phyloP scores from a whole-genome alignment of 2,113 vertebrate species.

The Urocitellus parryii region DNA sequence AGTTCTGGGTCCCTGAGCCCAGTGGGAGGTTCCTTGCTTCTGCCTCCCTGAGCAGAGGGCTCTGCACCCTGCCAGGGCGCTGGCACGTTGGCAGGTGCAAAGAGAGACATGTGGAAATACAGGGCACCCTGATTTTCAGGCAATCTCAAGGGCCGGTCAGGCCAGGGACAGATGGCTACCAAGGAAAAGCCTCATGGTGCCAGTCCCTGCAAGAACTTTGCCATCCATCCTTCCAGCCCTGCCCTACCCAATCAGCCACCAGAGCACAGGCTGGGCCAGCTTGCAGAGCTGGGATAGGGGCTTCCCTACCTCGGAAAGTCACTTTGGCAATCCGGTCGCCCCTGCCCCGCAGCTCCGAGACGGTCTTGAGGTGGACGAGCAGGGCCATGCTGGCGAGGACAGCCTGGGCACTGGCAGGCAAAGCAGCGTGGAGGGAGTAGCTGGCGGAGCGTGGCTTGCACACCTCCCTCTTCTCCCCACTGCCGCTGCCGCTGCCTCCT shows the following conservation, averaged over 20 bases:
- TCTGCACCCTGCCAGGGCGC: neutral
- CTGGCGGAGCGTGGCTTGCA: neutral
- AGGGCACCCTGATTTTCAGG: neutral
- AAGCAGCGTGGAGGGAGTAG: neutral
- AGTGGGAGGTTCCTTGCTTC: neutral
- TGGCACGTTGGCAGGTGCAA: neutral
- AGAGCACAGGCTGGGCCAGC: neutral
- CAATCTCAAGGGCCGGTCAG: neutral
- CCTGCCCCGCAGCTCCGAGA: constrained; percentile 91
- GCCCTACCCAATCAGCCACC: neutral
- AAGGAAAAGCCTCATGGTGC: neutral
- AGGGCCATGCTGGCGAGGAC: constrained; percentile 89
- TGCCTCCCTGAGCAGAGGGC: neutral
- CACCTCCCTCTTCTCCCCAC: constrained; percentile 34
- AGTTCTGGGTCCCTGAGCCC: neutral
- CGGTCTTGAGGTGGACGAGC: constrained; percentile 92
- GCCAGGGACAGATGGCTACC: neutral
- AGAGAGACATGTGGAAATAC: neutral
- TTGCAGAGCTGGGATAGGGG: constrained; percentile 6
- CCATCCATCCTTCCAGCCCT: neutral
- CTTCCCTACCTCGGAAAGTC: constrained; percentile 92
- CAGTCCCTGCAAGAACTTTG: constrained; percentile 74
- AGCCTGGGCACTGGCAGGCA: constrained; percentile 16
- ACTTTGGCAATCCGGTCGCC: constrained; percentile 94
- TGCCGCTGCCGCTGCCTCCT: neutral